Evolutionary conservation across 2,113 vertebrate genomes (phyloP), one percentile per base, ranked within the genome.

Genomic region (Origma solitaria): DNA sequence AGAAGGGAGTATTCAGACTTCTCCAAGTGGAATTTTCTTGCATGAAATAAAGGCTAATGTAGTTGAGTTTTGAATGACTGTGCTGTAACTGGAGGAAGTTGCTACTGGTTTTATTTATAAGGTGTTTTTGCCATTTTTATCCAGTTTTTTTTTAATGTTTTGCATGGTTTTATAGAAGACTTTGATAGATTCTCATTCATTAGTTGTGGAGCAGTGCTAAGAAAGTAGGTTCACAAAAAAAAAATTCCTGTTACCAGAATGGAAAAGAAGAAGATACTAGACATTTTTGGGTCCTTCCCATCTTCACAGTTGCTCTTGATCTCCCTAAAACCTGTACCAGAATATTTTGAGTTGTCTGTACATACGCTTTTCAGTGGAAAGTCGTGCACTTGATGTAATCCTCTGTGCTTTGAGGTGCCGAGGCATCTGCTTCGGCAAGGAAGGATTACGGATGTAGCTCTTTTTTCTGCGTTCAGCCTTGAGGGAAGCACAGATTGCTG

Each of bases 371-470:
- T 78, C 33, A 38, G 65, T 11, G 15, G 25, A 71, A 88, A 83
- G 68, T 42, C 1, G 3, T 70, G 40, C 40, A 38, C 76, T 70
- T 60, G 88, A 42, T 92, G 86, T 88, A 83, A 88, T 73, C 81
- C 83, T 78, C 76, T 21, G 45, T 54, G 73, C 89, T 96, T 86
- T 89, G 94, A 86, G 92, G 92, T 92, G 80, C 60, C 4, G 21
- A 42, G 50, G 77, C 88, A 60, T 81, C 92, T 96, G 82, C 86
- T 94, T 53, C 16, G 15, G 56, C 44, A 22, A 22, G 83, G 56
- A 78, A 22, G 65, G 82, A 62, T 86, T 89, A 71, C 0, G 3
- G 70, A 53, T 78, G 65, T 28, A 47, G 65, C 47, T 78, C 57
- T 70, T 65, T 31, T 77, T 22, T 2, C 77, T 82, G 7, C 10